These are phyloP conservation scores for Silurus asotus DNA, from an alignment of 2,113 vertebrate genomes.

Conservation along the genomic window DNA sequence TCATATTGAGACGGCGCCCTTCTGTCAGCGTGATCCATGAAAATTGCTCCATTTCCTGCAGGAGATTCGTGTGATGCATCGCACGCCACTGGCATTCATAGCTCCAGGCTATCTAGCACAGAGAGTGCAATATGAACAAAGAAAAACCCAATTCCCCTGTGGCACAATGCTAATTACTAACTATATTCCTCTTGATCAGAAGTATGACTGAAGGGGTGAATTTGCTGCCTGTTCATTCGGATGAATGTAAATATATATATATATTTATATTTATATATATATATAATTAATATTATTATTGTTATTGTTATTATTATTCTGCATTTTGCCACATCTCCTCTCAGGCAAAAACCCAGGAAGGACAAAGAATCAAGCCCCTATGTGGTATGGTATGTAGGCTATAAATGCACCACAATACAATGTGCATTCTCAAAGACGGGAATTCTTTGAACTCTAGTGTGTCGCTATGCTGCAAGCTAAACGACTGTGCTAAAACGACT, in stretches of 20 bases:
- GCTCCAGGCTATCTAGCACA: constrained; percentile 9
- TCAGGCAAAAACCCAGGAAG: constrained; percentile 25
- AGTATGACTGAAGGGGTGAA: constrained; percentile 48
- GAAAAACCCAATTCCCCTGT: constrained; percentile 42
- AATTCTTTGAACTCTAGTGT: background rate
- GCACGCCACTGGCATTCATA: background rate
- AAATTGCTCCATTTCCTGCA: constrained; percentile 6
- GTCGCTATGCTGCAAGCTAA: background rate
- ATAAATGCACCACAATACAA: background rate
- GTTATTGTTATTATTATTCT: too few species aligned
- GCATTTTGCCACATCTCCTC: constrained; percentile 33
- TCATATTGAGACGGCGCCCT: constrained; percentile 12
- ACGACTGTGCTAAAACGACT: too few species aligned
- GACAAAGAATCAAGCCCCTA: constrained; percentile 15
- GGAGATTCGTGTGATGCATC: constrained; percentile 27
- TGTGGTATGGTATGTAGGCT: constrained; percentile 11
- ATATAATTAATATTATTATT: too few species aligned
- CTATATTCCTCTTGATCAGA: constrained; percentile 60
- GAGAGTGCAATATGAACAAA: constrained; percentile 26
- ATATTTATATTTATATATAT: constrained; percentile 1
- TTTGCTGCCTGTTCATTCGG: constrained; percentile 49
- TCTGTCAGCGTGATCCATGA: constrained; percentile 47
- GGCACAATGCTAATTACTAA: constrained; percentile 66
- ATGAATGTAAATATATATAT: too few species aligned
- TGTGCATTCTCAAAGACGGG: background rate